Conservation (phyloP, 2,113 vertebrate genomes). For the Bombycilla garrulus region DNA sequence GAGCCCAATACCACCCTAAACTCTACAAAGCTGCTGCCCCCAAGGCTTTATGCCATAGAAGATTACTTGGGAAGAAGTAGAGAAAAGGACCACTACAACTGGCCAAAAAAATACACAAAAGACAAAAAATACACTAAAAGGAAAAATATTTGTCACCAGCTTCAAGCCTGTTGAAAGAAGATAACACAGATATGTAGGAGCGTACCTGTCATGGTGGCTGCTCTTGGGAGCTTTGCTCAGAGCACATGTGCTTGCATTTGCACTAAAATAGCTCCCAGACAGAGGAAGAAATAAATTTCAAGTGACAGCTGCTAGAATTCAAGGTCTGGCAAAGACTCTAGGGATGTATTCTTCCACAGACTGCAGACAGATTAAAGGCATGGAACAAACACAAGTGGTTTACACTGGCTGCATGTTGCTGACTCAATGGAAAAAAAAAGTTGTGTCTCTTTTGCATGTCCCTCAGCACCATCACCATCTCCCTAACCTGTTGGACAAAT, state of each 20-base stretch:
- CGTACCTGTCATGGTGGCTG: neutral
- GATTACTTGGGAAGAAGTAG: neutral
- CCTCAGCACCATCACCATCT: neutral
- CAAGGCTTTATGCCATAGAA: neutral
- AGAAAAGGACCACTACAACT: neutral
- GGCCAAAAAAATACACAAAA: neutral
- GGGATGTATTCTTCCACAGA: neutral
- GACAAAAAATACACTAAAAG: neutral
- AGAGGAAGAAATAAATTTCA: constrained; percentile 9
- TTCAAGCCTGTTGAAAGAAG: neutral
- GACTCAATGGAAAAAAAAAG: neutral
- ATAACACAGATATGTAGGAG: neutral
- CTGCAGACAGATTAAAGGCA: neutral
- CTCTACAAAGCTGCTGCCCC: neutral
- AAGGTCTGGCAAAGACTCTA: neutral
- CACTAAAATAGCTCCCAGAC: constrained; percentile 30
- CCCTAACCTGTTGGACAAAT: neutral
- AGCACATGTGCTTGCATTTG: neutral
- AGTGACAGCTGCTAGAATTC: constrained; percentile 5
- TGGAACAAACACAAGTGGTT: neutral
- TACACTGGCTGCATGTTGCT: neutral
- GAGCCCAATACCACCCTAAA: neutral
- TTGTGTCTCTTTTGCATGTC: neutral
- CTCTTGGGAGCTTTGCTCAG: neutral
- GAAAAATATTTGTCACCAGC: neutral